phyloP scores from a whole-genome alignment of 2,797 vertebrate species.

The Setipinna tenuifilis region DNA sequence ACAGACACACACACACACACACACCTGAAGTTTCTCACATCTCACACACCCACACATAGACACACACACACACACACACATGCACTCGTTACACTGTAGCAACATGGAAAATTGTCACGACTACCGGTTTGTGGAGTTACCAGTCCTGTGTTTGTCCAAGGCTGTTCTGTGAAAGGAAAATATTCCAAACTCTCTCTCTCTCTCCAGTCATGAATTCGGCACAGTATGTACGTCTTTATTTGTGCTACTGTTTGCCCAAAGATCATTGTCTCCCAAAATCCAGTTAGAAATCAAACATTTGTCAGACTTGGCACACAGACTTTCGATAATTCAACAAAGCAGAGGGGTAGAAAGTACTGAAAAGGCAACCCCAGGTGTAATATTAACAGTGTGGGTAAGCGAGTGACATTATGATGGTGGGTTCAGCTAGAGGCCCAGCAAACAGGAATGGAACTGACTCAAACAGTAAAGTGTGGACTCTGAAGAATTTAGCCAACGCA shows the following conservation, averaged over 20 bases:
- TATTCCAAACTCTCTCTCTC: not conserved
- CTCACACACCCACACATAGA: not conserved
- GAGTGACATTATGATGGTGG: not conserved
- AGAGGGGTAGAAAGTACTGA: not conserved
- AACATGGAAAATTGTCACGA: not conserved
- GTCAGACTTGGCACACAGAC: not conserved
- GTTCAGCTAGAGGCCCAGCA: not conserved
- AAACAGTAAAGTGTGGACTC: not conserved
- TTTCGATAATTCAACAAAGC: not conserved
- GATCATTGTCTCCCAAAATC: not conserved
- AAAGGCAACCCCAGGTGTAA: not conserved
- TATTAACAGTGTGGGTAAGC: not conserved
- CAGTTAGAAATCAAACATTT: slow-evolving; percentile 13
- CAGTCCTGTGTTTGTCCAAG: not conserved
- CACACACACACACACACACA: not conserved
- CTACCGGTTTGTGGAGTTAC: not conserved
- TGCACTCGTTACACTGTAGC: not conserved
- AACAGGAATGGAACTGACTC: not conserved
- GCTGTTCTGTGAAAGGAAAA: not conserved
- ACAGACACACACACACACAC: no score
- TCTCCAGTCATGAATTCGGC: not conserved
- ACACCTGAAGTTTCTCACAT: no score
- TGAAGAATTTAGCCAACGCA: no score
- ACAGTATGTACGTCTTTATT: not conserved
- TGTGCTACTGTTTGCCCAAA: not conserved